Evolutionary conservation across 2,888 invertebrate genomes (phyloP).

Genomic region (Drepana falcataria): DNA sequence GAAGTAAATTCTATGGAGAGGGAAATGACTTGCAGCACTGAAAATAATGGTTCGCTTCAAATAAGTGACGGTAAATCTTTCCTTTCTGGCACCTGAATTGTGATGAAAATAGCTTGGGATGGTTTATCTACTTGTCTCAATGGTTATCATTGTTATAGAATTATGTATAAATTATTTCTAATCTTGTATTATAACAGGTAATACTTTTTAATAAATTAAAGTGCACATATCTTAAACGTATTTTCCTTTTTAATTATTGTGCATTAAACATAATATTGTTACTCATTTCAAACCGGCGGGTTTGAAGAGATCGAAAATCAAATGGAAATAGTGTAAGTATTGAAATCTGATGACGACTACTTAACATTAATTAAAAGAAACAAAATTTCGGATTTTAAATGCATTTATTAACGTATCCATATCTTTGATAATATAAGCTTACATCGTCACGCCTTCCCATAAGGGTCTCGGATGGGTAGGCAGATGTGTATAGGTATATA

Average conservation of each 20-base stretch:
- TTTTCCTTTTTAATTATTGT: conserved; percentile 11
- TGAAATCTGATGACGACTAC: too few species aligned
- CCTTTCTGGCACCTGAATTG: neutral
- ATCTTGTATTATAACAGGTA: conserved; percentile 47
- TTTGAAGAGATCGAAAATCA: too few species aligned
- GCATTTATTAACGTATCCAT: too few species aligned
- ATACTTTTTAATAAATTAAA: conserved; percentile 58
- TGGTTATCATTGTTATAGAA: conserved; percentile 18
- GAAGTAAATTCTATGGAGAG: neutral
- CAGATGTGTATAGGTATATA: too few species aligned
- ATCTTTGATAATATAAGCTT: too few species aligned
- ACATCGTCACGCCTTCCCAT: too few species aligned
- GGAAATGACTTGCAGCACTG: neutral
- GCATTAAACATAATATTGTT: neutral
- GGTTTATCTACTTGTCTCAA: conserved; percentile 5
- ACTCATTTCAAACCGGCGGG: too few species aligned
- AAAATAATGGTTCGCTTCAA: neutral
- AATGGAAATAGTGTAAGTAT: too few species aligned
- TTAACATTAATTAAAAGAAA: too few species aligned
- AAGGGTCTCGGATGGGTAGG: too few species aligned
- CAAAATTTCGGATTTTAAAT: too few species aligned
- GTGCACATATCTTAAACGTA: conserved; percentile 51
- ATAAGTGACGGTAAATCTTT: neutral
- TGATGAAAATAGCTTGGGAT: neutral
- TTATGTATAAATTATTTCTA: conserved; percentile 34